Evolutionary conservation across 2,888 invertebrate genomes (phyloP), one percentile per base, ranked within the genome.

Genomic region (Cataglyphis altisquamis): DNA sequence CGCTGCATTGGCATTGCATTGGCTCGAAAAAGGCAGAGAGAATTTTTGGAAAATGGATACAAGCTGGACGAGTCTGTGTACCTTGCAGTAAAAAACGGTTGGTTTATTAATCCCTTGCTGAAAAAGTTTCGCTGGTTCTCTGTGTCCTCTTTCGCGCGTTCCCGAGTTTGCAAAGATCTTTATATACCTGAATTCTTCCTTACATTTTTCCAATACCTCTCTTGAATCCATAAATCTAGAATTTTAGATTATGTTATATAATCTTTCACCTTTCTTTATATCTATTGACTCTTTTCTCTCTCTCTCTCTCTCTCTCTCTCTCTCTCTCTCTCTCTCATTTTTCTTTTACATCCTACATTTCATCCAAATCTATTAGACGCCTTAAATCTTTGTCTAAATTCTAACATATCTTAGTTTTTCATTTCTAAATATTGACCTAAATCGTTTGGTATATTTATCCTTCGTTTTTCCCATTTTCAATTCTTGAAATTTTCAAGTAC

Each of bases 41-140:
- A 75, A 75, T 66, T 75, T 41, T 3, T 6, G 29, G 41, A 60
- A 45, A 45, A 60, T 25, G 25, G 25, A 25, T 57, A 70, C 12
- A 32, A 70, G 32, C 18, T 60, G 0, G 12, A 70, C 21, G 32
- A 21, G 57, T 36, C 18, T 12, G 6, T 41, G 45, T 15, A 41
- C 21, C 15, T 41, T 8, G 32, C 41, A 32, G 21, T 41, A 68
- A 68, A 48, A 66, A 55, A 57, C 5, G 29, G 55, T 67, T 21
- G 57, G 29, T 68, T 29, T 15, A 70, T 60, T 60, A 45, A 45
- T 36, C 29, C 10, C 41, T 32, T 4, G 18, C 12, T 15, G 32
- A 32, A 9, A 70, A 78, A 70, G 32, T 32, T 32, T 70, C 68
- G n/a, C 12, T 67, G 36, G 6, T 74, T 25, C 32, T 36, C 45